Base-by-base conservation (phyloP, 1,140 invertebrate species). In the Tetraneura akinire region DNA sequence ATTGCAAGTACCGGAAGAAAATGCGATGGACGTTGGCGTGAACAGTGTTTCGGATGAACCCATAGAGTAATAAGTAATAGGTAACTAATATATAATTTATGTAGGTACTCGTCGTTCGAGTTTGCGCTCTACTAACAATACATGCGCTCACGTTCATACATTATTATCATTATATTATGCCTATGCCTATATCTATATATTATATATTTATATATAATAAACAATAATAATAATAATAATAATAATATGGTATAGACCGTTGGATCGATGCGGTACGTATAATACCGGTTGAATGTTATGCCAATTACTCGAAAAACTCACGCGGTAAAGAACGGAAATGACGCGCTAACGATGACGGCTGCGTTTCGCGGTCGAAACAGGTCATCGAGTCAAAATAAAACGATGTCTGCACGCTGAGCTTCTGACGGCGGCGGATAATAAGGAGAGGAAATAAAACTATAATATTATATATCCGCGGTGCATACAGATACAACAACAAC, bases 91-190 rank as follows among this genome's bases (percentile, higher is more conserved):
- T 37, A 37, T 37, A 37, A 37, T 37, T 37, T 37, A 37, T 37
- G 32, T 37, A 4, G 32, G 32, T 37, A 4, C 3, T 14, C 14
- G 57, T 62, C 9, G 57, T 32, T 60, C 26, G 13, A 16, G 14
- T 62, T 62, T 62, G 29, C 57, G 57, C 57, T 62, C 26, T 62
- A 32, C 16, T 62, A 62, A 62, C 57, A 62, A 62, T 26, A 60
- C 23, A n/a, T 37, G 16, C 5, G 6, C 8, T 14, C 5, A 29
- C 11, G 11, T 57, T 26, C 3, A 47, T 62, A 62, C 29, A 32
- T 60, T 60, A 29, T 60, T 29, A n/a, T n/a, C n/a, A n/a, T n/a
- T n/a, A n/a, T n/a, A n/a, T n/a, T n/a, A n/a, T n/a, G n/a, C n/a
- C n/a, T n/a, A n/a, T n/a, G n/a, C n/a, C n/a, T n/a, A 23, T 23